phyloP scores from a whole-genome alignment of 2,113 vertebrate species.

The Paracanthobrama guichenoti region DNA sequence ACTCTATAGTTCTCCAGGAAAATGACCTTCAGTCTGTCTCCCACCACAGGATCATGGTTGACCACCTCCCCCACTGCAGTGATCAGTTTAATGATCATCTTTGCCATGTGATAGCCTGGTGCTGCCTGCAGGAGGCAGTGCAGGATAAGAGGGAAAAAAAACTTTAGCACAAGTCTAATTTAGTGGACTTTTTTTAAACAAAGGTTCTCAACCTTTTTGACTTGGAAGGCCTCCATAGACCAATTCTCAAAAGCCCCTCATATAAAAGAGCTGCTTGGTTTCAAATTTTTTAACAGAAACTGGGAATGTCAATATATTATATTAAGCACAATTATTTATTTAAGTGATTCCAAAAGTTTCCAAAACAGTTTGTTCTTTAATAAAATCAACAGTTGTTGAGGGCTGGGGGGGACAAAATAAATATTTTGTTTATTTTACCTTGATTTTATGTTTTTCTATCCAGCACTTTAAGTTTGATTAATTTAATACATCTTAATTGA shows the following conservation, averaged over 20 bases:
- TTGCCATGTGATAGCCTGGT: conserved; percentile 91
- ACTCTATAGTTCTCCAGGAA: conserved; percentile 90
- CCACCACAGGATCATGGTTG: conserved; percentile 84
- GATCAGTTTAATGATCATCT: conserved; percentile 90
- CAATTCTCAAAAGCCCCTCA: background rate
- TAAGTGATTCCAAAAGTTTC: background rate
- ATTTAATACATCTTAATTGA: background rate
- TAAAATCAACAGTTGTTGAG: background rate
- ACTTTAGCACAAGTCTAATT: background rate
- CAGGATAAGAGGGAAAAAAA: background rate
- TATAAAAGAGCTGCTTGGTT: background rate
- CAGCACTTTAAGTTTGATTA: background rate
- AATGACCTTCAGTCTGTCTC: conserved; percentile 84
- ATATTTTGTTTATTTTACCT: too few species aligned
- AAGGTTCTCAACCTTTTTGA: background rate
- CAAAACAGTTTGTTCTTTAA: background rate
- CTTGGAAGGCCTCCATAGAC: background rate
- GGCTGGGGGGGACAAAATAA: too few species aligned
- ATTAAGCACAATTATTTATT: background rate
- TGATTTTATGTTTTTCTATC: too few species aligned
- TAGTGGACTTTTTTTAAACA: background rate
- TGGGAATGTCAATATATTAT: background rate
- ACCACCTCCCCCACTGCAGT: conserved; percentile 80
- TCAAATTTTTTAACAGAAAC: background rate
- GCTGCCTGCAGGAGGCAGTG: conserved; percentile 76